Evolutionary conservation across 2,113 vertebrate genomes (phyloP).

Genomic region (Scomber scombrus): DNA sequence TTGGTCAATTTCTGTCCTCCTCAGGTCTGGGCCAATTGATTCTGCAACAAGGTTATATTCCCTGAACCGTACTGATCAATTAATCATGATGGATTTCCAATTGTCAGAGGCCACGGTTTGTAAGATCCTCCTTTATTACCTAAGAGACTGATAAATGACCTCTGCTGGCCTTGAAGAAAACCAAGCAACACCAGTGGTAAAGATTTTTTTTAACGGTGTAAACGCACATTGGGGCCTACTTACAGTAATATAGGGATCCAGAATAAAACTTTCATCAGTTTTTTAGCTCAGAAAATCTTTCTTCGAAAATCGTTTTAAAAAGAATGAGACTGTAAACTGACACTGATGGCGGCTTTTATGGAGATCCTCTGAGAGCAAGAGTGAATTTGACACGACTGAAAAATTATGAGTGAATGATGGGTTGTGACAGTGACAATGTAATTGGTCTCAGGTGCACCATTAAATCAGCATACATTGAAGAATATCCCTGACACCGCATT

Average conservation of each 20-base stretch:
- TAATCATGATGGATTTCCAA: constrained; percentile 81
- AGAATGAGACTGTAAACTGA: constrained; percentile 23
- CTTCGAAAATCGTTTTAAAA: no score
- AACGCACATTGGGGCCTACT: neutral
- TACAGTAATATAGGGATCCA: neutral
- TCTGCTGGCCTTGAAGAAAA: constrained; percentile 57
- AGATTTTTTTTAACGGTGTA: constrained; percentile 23
- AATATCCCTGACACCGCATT: constrained; percentile 62
- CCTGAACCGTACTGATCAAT: constrained; percentile 76
- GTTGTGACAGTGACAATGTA: constrained; percentile 61
- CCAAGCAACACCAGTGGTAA: constrained; percentile 15
- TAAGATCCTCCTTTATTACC: constrained; percentile 68
- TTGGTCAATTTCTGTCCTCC: constrained; percentile 62
- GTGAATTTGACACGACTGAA: constrained; percentile 50
- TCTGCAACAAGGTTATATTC: constrained; percentile 68
- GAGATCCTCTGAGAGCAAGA: constrained; percentile 34
- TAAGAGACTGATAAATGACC: constrained; percentile 67
- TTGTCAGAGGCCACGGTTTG: constrained; percentile 68
- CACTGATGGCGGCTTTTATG: constrained; percentile 37
- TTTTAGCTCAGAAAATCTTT: constrained; percentile 34
- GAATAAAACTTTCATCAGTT: constrained; percentile 25
- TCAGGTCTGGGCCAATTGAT: constrained; percentile 70
- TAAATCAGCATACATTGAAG: constrained; percentile 56
- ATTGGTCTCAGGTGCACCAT: constrained; percentile 67
- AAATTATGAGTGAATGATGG: constrained; percentile 69